Evolutionary conservation across 2,797 vertebrate species (phyloP).

Genomic region (Coreius guichenoti): DNA sequence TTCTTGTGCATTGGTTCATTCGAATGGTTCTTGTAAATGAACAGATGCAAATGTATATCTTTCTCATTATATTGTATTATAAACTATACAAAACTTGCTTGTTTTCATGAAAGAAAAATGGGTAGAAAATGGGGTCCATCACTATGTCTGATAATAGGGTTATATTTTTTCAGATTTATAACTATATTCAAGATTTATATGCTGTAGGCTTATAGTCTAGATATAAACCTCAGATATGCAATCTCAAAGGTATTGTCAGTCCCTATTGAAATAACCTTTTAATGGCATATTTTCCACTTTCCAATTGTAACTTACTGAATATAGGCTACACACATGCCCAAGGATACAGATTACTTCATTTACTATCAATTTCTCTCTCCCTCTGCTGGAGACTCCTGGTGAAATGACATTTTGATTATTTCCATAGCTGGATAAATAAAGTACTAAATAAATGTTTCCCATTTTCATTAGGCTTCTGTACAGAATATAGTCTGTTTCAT

Average conservation of each 20-base stretch:
- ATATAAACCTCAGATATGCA: background rate
- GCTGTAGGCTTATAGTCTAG: background rate
- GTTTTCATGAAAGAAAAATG: background rate
- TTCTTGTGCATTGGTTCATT: background rate
- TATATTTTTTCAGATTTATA: background rate
- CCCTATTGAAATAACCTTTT: background rate
- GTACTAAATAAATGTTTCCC: slow-evolving; percentile 12
- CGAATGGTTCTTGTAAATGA: background rate
- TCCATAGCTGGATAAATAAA: slow-evolving; percentile 22
- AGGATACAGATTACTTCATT: background rate
- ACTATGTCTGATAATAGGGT: background rate
- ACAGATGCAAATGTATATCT: background rate
- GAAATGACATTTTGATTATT: slow-evolving; percentile 19
- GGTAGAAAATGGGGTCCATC: background rate
- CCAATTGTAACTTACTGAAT: background rate
- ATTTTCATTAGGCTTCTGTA: background rate
- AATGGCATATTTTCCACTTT: slow-evolving; percentile 14
- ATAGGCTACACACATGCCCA: background rate
- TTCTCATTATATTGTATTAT: background rate
- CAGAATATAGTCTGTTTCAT: background rate
- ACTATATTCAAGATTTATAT: background rate
- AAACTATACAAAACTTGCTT: background rate
- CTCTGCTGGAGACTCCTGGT: background rate
- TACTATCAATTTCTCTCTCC: slow-evolving; percentile 8
- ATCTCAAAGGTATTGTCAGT: background rate